A percentile compares a stretch with the other conserved stretches of the same genome.
Conservation (phyloP, 2,888 invertebrate species). For the Drosophila nigritarsus region DNA sequence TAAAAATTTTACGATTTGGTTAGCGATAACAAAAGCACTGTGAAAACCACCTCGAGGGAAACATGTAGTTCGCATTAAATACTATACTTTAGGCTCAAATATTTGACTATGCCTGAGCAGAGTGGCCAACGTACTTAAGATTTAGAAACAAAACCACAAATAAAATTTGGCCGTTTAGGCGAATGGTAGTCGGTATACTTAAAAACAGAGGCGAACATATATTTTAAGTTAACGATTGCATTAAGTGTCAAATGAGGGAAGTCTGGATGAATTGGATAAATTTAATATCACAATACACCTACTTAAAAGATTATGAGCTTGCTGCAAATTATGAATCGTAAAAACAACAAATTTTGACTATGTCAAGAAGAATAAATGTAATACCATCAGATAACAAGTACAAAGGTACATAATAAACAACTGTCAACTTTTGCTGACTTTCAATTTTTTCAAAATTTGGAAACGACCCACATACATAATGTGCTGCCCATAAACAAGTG, state of each 20-base stretch:
- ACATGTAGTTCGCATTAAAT: conserved; percentile 44
- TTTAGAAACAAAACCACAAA: neutral
- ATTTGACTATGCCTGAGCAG: conserved; percentile 20
- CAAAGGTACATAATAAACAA: neutral
- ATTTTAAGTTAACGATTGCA: conserved; percentile 19
- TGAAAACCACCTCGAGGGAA: conserved; percentile 35
- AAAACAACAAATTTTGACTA: conserved; percentile 1
- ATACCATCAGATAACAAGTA: neutral
- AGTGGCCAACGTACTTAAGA: conserved; percentile 8
- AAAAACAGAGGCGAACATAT: conserved; percentile 23
- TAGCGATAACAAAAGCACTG: conserved; percentile 51
- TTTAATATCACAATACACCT: conserved; percentile 9
- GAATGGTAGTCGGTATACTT: conserved; percentile 10
- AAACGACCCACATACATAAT: conserved; percentile 3
- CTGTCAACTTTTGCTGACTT: neutral
- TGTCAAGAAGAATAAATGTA: neutral
- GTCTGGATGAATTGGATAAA: conserved; percentile 8
- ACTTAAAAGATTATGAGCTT: conserved; percentile 5
- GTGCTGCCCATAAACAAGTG: conserved; percentile 34
- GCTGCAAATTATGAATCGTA: neutral
- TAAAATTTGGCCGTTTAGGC: conserved; percentile 7
- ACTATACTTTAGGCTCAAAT: conserved; percentile 29
- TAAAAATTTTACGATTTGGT: conserved; percentile 62
- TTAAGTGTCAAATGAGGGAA: conserved; percentile 9
- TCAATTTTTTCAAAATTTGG: conserved; percentile 1